Evolutionary conservation across 2,797 vertebrate genomes (phyloP), one percentile per base, ranked within the genome.

Genomic region (Pterois miles): DNA sequence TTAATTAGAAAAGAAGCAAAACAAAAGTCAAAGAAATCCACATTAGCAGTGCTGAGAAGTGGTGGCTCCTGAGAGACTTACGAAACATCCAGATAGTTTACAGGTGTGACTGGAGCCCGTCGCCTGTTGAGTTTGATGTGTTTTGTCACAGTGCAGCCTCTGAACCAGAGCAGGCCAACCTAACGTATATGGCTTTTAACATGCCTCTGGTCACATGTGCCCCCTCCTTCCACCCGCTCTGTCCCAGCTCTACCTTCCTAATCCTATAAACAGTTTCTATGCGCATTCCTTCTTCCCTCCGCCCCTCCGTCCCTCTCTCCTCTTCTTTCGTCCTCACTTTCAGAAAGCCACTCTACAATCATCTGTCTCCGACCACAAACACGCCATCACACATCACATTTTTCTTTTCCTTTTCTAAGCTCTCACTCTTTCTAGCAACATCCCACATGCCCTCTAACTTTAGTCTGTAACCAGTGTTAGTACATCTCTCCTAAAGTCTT

Each of bases 251-350:
- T 72, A 80, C 82, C 80, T 73, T 76, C 53, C 70, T 81, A 75
- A 86, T 77, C 87, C 78, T 29, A 65, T n/a, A 78, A 86, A 86
- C 86, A 71, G 75, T 73, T 88, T 83, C 86, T 80, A 67, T 73
- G 22, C 18, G 0, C 82, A 83, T 89, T 89, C 88, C 68, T 86
- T 71, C 69, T 59, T 25, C 2, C 8, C 40, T 43, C 40, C 16
- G 1, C 43, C 27, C 25, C 1, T 70, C 34, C 9, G 0, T n/a
- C 12, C 20, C 59, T 36, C 10, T 16, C 34, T 62, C 29, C 46
- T 18, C 58, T 34, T 58, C 60, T 18, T 34, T 81, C 84, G 46
- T 63, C 65, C 73, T 65, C 65, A 80, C 88, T 56, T 90, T 76
- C 84, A 81, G 2, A 80, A 74, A 80, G 71, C 31, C 14, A 2